phyloP scores from a whole-genome alignment of 2,888 invertebrate species.

The Cryptus viduatorius region DNA sequence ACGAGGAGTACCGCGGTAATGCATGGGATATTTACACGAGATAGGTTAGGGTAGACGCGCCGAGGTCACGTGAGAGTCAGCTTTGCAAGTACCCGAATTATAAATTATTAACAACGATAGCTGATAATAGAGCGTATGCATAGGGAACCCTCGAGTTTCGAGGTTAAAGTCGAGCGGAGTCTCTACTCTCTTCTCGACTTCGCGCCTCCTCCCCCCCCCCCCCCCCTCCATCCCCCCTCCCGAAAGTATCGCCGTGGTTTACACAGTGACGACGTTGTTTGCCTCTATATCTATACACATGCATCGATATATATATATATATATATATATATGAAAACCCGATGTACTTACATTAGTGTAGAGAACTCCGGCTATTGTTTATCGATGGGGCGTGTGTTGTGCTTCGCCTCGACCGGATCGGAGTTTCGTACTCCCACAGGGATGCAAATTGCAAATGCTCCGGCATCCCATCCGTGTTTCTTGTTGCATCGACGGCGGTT shows the following conservation, averaged over 20 bases:
- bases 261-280: conserved; percentile 7
- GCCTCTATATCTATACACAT: conserved; percentile 45
- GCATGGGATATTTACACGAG: conserved; percentile 25
- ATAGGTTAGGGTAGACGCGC: conserved; percentile 28
- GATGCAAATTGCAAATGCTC: conserved; percentile 74
- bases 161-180: background rate
- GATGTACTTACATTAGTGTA: conserved; percentile 62
- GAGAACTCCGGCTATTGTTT: conserved; percentile 72
- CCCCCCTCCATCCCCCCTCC: background rate
- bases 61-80: conserved; percentile 43
- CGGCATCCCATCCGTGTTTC: conserved; percentile 62
- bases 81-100: conserved; percentile 18
- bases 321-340: conserved; percentile 10
- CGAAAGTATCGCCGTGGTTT: background rate
- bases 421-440: conserved; percentile 70
- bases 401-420: conserved; percentile 56
- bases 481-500: conserved; percentile 3
- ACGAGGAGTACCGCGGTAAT: background rate
- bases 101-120: conserved; percentile 36
- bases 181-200: conserved; percentile 24
- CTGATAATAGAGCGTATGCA: conserved; percentile 19
- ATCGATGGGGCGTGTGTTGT: conserved; percentile 71
- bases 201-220: background rate
- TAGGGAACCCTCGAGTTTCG: conserved; percentile 1
- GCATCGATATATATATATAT: background rate